phyloP scores from a whole-genome alignment of 2,888 invertebrate genomes.

The Spatulosminthurus flaviceps region DNA sequence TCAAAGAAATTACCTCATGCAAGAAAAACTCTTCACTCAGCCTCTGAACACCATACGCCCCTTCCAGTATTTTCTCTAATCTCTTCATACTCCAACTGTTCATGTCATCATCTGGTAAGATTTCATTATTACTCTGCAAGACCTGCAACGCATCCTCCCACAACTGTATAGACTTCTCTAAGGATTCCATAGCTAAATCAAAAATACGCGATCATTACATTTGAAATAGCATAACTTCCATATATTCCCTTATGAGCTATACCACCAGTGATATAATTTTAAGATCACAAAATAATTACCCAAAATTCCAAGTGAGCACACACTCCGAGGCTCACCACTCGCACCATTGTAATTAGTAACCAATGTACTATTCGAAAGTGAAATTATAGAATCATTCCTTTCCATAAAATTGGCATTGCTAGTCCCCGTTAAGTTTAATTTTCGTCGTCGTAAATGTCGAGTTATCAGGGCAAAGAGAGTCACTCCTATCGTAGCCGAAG shows the following conservation, averaged over 20 bases:
- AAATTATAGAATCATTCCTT: constrained; percentile 47
- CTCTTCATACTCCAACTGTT: constrained; percentile 40
- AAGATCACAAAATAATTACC: too few species aligned
- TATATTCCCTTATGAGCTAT: background rate
- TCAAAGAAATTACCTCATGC: constrained; percentile 71
- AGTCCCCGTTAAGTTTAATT: constrained; percentile 35
- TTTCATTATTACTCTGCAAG: constrained; percentile 74
- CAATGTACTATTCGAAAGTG: constrained; percentile 45
- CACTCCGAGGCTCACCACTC: constrained; percentile 38
- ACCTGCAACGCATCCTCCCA: constrained; percentile 94
- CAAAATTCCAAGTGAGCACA: constrained; percentile 43
- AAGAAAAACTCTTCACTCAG: constrained; percentile 87
- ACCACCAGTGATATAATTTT: too few species aligned
- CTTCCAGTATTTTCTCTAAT: constrained; percentile 81
- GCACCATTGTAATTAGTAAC: constrained; percentile 44
- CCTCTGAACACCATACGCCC: constrained; percentile 85
- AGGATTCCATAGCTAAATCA: constrained; percentile 83
- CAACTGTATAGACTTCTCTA: constrained; percentile 89
- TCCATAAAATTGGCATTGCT: constrained; percentile 30
- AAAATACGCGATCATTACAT: background rate
- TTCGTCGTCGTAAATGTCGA: constrained; percentile 73
- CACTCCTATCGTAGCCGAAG: constrained; percentile 80
- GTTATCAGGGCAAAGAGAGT: constrained; percentile 84
- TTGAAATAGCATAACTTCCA: background rate
- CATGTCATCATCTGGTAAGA: constrained; percentile 77